Base-by-base conservation (phyloP, 2,113 vertebrate species). In the Amphiprion ocellaris region DNA sequence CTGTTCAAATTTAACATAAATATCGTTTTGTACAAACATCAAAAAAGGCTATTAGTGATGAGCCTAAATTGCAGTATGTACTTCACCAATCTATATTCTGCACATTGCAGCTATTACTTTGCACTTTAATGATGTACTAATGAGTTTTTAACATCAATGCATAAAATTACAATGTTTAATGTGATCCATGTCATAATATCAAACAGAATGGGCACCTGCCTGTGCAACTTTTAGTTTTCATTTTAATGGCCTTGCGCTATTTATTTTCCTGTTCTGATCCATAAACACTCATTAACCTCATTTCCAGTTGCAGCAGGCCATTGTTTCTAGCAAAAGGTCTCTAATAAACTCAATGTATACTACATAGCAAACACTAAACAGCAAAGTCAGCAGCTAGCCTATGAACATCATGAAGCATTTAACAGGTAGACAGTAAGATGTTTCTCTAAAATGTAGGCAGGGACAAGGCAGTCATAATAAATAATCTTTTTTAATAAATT, bases 21-120 rank as follows among this genome's bases (percentile, higher is more conserved):
- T 55, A 63, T 61, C 47, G 65, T 58, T 82, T 70, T 50, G 26
- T 64, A 21, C 47, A 23, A 37, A 21, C 60, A 47, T 15, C 60
- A 39, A 24, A 74, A 74, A 70, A 62, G 26, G 23, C 54, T 15
- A 41, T 71, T 74, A 74, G 26, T 24, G 8, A 44, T 10, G 2
- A 14, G 41, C 3, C 2, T 44, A 15, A 44, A 44, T 14, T 44
- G 0, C 19, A 50, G 19, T 8, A 50, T n/a, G 19, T n/a, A 19
- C 46, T 8, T 19, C 49, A 50, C 5, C 5, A 19, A n/a, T 50
- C 17, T 50, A 6, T n/a, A n/a, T n/a, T 50, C 19, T 7, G 4
- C 8, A 50, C 49, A 19, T 7, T n/a, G 7, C 4, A 50, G n/a
- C 49, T 19, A 5, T 19, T 2, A 7, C 8, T n/a, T n/a, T 8